A percentile compares a stretch with the other conserved stretches of the same genome.
phyloP scores from a whole-genome alignment of 2,113 vertebrate genomes.

The Dipodomys stephensi region DNA sequence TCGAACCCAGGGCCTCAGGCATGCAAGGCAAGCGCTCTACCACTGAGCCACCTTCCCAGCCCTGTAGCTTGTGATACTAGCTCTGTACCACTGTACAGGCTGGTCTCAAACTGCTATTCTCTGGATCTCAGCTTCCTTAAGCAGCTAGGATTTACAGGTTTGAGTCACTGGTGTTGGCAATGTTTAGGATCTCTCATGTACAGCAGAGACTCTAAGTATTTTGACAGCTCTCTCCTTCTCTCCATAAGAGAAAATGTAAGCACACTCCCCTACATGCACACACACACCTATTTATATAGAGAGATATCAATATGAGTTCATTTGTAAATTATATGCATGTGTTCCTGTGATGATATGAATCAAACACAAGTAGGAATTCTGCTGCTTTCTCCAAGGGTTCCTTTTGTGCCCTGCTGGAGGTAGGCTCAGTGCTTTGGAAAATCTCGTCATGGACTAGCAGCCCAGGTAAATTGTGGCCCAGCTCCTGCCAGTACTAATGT shows the following conservation, averaged over 20 bases:
- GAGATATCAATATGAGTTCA: background rate
- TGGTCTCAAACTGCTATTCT: background rate
- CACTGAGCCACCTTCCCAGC: too few species aligned
- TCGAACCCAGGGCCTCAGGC: too few species aligned
- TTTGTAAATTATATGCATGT: background rate
- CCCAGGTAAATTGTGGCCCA: background rate
- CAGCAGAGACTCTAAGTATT: background rate
- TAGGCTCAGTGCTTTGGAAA: background rate
- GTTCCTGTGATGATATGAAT: background rate
- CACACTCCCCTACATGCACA: background rate
- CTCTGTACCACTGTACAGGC: too few species aligned
- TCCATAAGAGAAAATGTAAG: background rate
- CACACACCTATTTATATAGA: too few species aligned
- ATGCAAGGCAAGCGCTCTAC: too few species aligned
- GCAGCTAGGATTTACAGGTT: background rate
- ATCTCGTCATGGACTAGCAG: background rate
- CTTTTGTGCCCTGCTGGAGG: background rate
- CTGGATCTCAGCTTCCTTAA: too few species aligned
- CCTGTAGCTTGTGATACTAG: too few species aligned
- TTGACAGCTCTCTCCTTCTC: background rate
- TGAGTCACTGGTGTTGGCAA: background rate
- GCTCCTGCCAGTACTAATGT: constrained; percentile 26
- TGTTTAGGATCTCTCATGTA: background rate
- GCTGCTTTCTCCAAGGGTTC: background rate
- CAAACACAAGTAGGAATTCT: background rate